Evolutionary conservation across 1,140 invertebrate genomes (phyloP), one percentile per base, ranked within the genome.

Genomic region (Eriosoma lanigerum): DNA sequence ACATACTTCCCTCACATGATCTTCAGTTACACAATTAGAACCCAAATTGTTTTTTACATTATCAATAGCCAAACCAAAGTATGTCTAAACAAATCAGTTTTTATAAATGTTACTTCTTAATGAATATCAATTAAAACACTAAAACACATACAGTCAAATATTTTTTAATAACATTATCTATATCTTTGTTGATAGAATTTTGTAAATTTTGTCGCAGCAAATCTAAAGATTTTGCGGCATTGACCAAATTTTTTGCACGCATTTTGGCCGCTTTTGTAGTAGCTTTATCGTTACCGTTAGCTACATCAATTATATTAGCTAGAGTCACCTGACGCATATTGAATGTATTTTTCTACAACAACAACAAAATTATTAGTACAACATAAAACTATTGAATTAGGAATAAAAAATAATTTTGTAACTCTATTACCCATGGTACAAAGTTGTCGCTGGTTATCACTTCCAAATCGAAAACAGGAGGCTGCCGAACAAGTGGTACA

Each of bases 11-110:
- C 89, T 87, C 81, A 94, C 87, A 85, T 93, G 91, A 83, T 94
- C 92, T 85, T 93, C 92, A 83, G 88, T 90, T 0, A 94, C 90
- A 83, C 91, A 90, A 84, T 87, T 86, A 24, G 89, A 88, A 32
- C 92, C 92, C 83, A 93, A 88, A 86, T 94, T 94, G 81, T 88
- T 86, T 83, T 89, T 88, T 73, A 94, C 92, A 84, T 94, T 94
- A 81, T 90, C 89, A n/a, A 94, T 89, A 52, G 92, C 93, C 81
- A 92, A 92, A 82, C 91, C 90, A 86, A 94, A 93, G 85, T 91
- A 92, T 87, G 89, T 90, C 90, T 92, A 84, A 80, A 89, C 89
- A 84, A 24, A 6, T 24, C 15, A 50, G 29, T 17, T n/a, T 48
- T 10, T 12, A 29, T 19, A n/a, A 50, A n/a, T n/a, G n/a, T n/a